Percentiles rank a stretch among this genome's conserved stretches.
phyloP scores from a whole-genome alignment of 2,888 invertebrate genomes.

The Rotaria macrura region DNA sequence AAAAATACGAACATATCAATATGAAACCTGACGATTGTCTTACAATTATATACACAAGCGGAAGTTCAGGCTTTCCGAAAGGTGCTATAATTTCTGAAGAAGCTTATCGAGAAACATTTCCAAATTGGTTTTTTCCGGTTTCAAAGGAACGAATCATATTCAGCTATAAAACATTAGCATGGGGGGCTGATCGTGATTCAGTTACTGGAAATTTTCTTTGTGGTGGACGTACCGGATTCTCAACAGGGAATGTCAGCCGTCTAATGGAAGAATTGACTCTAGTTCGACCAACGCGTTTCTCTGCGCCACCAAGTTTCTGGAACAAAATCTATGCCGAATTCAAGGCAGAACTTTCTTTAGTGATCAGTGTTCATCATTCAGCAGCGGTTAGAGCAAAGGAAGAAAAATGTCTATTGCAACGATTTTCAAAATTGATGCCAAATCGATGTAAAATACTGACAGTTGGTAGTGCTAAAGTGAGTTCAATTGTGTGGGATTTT shows the following conservation, averaged over 20 bases:
- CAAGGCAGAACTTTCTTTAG: background rate
- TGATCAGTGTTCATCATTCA: background rate
- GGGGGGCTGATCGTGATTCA: background rate
- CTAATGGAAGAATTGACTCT: background rate
- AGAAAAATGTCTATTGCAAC: background rate
- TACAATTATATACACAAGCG: background rate
- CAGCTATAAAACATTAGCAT: background rate
- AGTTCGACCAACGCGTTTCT: background rate
- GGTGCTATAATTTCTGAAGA: background rate
- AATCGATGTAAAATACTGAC: background rate
- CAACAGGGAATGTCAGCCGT: background rate
- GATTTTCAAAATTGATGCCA: background rate
- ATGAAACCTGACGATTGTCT: background rate
- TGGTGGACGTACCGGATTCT: background rate
- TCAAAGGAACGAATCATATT: background rate
- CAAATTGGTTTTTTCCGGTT: background rate
- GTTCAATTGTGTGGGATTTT: background rate
- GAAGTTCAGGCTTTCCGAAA: background rate
- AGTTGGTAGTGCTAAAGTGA: background rate
- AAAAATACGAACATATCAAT: background rate
- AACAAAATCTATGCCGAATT: background rate
- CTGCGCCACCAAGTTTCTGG: background rate
- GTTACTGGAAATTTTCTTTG: background rate
- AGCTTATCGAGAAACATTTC: background rate
- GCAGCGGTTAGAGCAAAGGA: background rate